Base-by-base conservation (phyloP, 2,888 invertebrate genomes). In the Parnassius mnemosyne region DNA sequence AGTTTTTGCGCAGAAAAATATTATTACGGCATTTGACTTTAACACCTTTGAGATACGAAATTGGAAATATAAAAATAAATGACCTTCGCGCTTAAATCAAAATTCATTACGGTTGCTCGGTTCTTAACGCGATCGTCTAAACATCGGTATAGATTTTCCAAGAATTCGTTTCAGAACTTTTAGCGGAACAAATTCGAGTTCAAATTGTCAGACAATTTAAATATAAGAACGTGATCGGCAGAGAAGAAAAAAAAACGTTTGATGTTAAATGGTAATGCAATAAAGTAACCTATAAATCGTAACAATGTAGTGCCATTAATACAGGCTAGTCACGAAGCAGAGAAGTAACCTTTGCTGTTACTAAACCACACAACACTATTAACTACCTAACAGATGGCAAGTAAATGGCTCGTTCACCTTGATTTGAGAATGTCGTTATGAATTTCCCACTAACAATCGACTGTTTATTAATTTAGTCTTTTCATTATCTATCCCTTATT, bases 321-420 rank as follows among this genome's bases (percentile, higher is more conserved):
- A 70, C 71, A 68, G 69, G 71, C 77, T 50, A 79, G 84, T 84
- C 84, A 85, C 84, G 83, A 82, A 65, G 68, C 69, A 64, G 69
- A 76, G 71, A 77, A 73, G 70, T 80, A 84, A 85, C 85, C 85
- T 85, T 85, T 85, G 74, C 67, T 65, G 64, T 60, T 85, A 73
- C 67, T 65, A 63, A 60, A 69, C 66, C 69, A 69, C 73, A 74
- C 74, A 72, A 69, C 70, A 74, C 77, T 80, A 79, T 78, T 76
- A 61, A 67, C 68, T 80, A 74, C 70, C 73, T 68, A 71, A 69
- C 71, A 72, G 74, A 73, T 76, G 75, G 63, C 73, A 64, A 76
- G 83, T 83, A 80, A 81, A 71, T 66, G 81, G 80, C 81, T 71
- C 53, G 83, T 57, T 84, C 78, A 81, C 84, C 84, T 84, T 84